These are phyloP conservation scores for Hyppa rectilinea DNA, from an alignment of 2,888 invertebrate genomes.

Conservation along the genomic window DNA sequence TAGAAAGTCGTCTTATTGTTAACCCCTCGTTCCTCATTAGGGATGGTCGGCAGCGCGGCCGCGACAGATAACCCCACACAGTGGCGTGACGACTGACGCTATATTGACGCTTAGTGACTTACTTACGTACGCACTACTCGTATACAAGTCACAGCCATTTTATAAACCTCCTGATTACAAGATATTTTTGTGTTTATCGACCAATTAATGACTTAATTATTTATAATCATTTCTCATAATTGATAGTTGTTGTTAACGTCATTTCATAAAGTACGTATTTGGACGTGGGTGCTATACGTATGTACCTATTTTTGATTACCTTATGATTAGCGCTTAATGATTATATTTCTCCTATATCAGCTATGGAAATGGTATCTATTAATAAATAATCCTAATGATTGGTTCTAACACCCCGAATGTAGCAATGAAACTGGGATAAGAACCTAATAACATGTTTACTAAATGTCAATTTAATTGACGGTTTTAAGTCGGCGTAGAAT, in stretches of 20 bases:
- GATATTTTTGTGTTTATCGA: slow-evolving; percentile 58
- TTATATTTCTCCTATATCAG: slow-evolving; percentile 6
- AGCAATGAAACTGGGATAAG: slow-evolving; percentile 1
- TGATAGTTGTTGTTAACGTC: slow-evolving; percentile 39
- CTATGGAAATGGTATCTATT: not conserved
- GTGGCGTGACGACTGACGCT: slow-evolving; percentile 82
- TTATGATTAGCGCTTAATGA: not conserved
- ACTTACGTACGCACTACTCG: slow-evolving; percentile 65
- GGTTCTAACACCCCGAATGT: not conserved
- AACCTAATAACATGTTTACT: not conserved
- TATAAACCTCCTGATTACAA: slow-evolving; percentile 36
- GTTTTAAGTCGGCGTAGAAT: slow-evolving; percentile 21
- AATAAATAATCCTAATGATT: not conserved
- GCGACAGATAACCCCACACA: slow-evolving; percentile 78
- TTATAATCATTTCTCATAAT: slow-evolving; percentile 49
- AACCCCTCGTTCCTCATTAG: slow-evolving; percentile 75
- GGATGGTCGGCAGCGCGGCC: slow-evolving; percentile 70
- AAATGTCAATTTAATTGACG: slow-evolving; percentile 19
- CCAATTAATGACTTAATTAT: slow-evolving; percentile 51
- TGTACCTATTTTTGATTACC: slow-evolving; percentile 1
- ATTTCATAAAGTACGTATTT: slow-evolving; percentile 31
- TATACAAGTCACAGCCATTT: slow-evolving; percentile 32
- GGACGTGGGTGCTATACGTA: not conserved
- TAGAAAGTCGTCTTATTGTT: slow-evolving; percentile 75
- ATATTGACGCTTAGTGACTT: slow-evolving; percentile 62